Percentiles rank a stretch among this genome's conserved stretches.
Conservation (phyloP, 2,888 invertebrate genomes). For the Apamea anceps region DNA sequence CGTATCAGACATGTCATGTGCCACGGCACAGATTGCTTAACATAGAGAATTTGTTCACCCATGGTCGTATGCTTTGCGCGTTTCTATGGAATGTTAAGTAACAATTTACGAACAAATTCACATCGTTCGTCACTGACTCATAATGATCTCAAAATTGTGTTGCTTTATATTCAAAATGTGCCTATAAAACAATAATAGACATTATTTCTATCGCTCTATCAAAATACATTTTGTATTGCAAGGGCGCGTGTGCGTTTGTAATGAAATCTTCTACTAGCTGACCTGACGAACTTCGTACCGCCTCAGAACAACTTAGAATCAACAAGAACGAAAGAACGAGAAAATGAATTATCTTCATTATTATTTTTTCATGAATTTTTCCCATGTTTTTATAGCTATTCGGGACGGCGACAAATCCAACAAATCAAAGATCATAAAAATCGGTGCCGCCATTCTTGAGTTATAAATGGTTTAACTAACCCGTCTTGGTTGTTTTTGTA, state of each 20-base stretch:
- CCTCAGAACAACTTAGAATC: too few species aligned
- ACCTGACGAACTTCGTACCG: too few species aligned
- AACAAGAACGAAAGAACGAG: too few species aligned
- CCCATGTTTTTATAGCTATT: too few species aligned
- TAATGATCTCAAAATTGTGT: conserved; percentile 1
- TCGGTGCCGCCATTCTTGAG: too few species aligned
- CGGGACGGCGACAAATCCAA: too few species aligned
- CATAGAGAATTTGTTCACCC: background rate
- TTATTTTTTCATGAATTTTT: background rate
- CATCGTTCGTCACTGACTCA: conserved; percentile 3
- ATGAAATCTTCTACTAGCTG: background rate
- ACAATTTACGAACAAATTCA: background rate
- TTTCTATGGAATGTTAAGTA: background rate
- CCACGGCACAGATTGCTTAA: background rate
- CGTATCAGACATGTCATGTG: background rate
- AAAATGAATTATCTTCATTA: too few species aligned
- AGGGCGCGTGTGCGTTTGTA: background rate
- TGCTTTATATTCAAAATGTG: conserved; percentile 17
- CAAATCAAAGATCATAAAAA: too few species aligned
- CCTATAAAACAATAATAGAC: conserved; percentile 18
- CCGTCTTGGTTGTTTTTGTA: too few species aligned
- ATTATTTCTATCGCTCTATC: conserved; percentile 6
- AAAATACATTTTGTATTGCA: background rate
- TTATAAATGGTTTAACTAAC: too few species aligned
- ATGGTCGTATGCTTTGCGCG: background rate